A percentile compares a stretch with the other conserved stretches of the same genome.
These are phyloP conservation scores for Rhynchopsitta pachyrhyncha DNA, from an alignment of 2,113 vertebrate genomes.

Conservation along the genomic window DNA sequence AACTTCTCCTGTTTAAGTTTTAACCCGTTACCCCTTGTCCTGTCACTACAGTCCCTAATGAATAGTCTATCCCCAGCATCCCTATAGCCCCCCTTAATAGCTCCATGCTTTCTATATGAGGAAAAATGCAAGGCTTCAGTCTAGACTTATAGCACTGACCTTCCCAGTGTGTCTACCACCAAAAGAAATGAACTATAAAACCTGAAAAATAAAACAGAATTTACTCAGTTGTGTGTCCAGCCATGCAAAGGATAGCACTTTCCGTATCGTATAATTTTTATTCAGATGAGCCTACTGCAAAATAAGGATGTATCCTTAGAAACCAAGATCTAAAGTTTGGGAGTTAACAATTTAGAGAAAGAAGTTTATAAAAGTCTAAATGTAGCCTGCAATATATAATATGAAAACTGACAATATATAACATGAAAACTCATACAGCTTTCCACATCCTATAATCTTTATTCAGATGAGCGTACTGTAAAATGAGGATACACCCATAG, in stretches of 20 bases:
- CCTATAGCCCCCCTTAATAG: too few species aligned
- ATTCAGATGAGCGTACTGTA: neutral
- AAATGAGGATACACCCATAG: neutral
- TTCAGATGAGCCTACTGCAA: neutral
- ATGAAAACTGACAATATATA: conserved; percentile 17
- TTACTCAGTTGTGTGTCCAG: neutral
- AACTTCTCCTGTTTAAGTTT: too few species aligned
- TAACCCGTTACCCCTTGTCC: too few species aligned
- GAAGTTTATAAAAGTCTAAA: neutral
- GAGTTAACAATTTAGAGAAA: neutral
- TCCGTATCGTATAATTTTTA: neutral
- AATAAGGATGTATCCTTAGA: neutral
- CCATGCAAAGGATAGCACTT: neutral
- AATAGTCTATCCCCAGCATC: too few species aligned
- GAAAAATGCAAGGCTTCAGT: neutral
- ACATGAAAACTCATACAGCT: neutral
- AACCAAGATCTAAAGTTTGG: neutral
- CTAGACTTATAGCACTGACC: neutral
- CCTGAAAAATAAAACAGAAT: neutral
- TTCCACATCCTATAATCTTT: neutral
- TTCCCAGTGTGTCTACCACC: neutral
- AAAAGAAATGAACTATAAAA: neutral
- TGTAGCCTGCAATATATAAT: neutral
- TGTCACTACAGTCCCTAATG: too few species aligned
- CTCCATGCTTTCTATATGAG: neutral